A percentile compares a stretch with the other conserved stretches of the same genome.
These are phyloP conservation scores for Argyrosomus japonicus DNA, from an alignment of 2,113 vertebrate species.

Conservation along the genomic window DNA sequence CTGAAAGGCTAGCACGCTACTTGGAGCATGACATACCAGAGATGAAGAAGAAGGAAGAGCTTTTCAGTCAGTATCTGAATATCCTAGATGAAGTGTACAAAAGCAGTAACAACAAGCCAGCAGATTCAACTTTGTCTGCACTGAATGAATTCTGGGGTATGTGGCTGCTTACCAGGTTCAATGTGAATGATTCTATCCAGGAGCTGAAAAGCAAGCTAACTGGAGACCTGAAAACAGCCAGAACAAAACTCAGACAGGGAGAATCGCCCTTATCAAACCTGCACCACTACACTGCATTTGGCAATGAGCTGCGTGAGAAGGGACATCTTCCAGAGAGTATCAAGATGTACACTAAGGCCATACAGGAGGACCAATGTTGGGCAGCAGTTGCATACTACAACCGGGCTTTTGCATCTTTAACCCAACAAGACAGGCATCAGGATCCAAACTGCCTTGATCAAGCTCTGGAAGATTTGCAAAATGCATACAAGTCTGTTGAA, in stretches of 20 bases:
- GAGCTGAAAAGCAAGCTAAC: constrained; percentile 32
- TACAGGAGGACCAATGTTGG: constrained; percentile 53
- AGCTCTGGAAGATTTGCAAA: constrained; percentile 68
- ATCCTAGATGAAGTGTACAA: constrained; percentile 44
- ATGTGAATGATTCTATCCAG: not conserved
- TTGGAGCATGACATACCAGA: constrained; percentile 52
- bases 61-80: constrained; percentile 66
- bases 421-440: constrained; percentile 19
- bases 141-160: constrained; percentile 79
- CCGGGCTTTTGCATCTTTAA: constrained; percentile 65
- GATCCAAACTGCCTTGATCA: constrained; percentile 34
- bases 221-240: constrained; percentile 28
- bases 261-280: constrained; percentile 65
- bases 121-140: constrained; percentile 52
- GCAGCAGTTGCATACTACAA: constrained; percentile 75
- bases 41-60: constrained; percentile 51
- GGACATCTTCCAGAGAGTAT: constrained; percentile 49
- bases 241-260: constrained; percentile 26
- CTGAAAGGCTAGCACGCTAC: constrained; percentile 9
- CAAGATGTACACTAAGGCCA: constrained; percentile 71
- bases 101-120: constrained; percentile 25
- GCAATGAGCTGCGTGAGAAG: constrained; percentile 48
- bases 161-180: constrained; percentile 70
- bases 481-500: constrained; percentile 56
- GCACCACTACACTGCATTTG: constrained; percentile 67